Conservation (phyloP, 2,797 vertebrate species). For the Anabas testudineus region DNA sequence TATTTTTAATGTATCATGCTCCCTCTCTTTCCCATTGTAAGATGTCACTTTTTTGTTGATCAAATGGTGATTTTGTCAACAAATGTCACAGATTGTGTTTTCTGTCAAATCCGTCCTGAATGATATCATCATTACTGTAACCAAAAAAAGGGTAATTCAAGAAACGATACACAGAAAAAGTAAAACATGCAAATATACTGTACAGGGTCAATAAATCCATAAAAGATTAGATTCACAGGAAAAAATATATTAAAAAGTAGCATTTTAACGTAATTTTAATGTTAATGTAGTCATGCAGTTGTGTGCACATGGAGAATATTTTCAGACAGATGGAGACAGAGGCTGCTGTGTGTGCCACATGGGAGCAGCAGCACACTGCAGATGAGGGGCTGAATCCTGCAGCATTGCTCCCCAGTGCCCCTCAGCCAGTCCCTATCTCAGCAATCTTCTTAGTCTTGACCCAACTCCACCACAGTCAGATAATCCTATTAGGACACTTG, state of each 20-base stretch:
- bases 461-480: constrained; percentile 56
- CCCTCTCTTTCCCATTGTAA: background rate
- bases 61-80: background rate
- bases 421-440: constrained; percentile 34
- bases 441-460: constrained; percentile 73
- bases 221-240: too few relatives aligned
- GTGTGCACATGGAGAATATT: background rate
- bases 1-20: background rate
- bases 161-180: background rate
- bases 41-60: background rate
- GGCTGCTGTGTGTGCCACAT: constrained; percentile 42
- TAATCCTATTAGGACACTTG: constrained; percentile 68
- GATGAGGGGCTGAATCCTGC: constrained; percentile 22
- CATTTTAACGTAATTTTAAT: too few relatives aligned
- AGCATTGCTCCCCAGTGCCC: constrained; percentile 8
- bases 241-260: too few relatives aligned
- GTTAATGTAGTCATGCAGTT: too few relatives aligned
- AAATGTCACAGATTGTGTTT: background rate
- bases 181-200: too few relatives aligned
- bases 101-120: constrained; percentile 1
- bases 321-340: background rate
- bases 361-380: constrained; percentile 71
- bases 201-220: too few relatives aligned
- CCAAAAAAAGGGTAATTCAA: background rate
- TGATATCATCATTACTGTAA: too few relatives aligned